Evolutionary conservation across 2,113 vertebrate genomes (phyloP).

Genomic region (Serinus canaria): DNA sequence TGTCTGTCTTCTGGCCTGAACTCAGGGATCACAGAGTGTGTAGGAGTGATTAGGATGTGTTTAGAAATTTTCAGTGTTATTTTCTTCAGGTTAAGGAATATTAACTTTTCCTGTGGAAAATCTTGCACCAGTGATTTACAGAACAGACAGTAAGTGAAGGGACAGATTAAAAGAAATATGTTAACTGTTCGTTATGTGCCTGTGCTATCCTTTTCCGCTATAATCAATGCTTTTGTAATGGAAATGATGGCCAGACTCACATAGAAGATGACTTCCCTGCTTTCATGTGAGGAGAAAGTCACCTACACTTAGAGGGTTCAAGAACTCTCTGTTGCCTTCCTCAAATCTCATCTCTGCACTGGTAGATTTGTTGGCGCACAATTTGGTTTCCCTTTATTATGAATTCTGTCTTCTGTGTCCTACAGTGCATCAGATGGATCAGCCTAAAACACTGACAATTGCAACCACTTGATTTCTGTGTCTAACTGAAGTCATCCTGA

Average conservation of each 20-base stretch:
- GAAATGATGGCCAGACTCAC: background rate
- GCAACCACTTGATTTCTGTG: background rate
- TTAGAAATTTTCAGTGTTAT: background rate
- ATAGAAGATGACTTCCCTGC: rapidly evolving
- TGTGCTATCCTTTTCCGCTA: background rate
- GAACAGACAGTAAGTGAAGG: background rate
- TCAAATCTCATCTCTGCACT: background rate
- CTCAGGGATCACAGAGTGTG: background rate
- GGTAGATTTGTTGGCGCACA: background rate
- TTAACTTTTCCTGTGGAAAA: background rate
- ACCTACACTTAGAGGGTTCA: background rate
- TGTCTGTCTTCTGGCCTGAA: background rate
- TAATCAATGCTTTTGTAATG: background rate
- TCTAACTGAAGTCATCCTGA: background rate
- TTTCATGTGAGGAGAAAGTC: background rate
- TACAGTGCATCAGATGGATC: background rate
- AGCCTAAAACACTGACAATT: background rate
- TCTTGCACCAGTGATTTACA: background rate
- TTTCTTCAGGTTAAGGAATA: background rate
- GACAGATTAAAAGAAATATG: background rate
- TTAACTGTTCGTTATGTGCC: background rate
- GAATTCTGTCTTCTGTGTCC: background rate
- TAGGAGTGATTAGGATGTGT: background rate
- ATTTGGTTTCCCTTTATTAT: background rate
- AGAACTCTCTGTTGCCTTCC: background rate